Conservation (phyloP, 2,797 vertebrate species). For the Gallinago nigripennis region DNA sequence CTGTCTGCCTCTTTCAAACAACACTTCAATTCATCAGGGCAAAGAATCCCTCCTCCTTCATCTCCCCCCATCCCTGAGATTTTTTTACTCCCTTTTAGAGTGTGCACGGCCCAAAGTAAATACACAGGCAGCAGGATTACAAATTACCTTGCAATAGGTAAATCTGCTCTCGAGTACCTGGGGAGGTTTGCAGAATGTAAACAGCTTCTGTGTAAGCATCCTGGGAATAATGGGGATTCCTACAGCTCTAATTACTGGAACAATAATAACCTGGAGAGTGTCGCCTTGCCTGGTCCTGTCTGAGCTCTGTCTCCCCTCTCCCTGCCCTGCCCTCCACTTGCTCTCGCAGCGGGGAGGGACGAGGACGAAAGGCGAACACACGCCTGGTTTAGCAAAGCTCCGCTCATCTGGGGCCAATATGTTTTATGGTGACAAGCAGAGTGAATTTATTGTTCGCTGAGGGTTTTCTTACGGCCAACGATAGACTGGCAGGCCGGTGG, state of each 20-base stretch:
- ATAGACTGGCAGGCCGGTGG: not conserved
- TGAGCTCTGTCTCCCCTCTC: not conserved
- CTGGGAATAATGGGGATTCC: constrained; percentile 13
- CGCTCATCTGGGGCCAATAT: constrained; percentile 11
- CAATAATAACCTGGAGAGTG: not conserved
- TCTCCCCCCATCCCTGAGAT: not conserved
- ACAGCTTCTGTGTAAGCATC: constrained; percentile 33
- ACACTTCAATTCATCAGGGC: constrained; percentile 51
- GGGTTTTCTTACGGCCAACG: accelerated
- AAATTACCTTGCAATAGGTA: constrained; percentile 61
- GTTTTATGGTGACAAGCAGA: not conserved
- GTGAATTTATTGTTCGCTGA: not conserved
- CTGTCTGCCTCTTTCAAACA: constrained; percentile 63
- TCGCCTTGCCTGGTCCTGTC: not conserved
- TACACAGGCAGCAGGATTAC: constrained; percentile 30
- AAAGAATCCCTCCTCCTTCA: not conserved
- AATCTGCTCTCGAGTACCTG: constrained; percentile 10
- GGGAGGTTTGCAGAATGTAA: not conserved
- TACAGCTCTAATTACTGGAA: constrained; percentile 27
- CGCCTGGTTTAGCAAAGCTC: not conserved
- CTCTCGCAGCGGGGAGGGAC: constrained; percentile 13
- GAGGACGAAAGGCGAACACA: not conserved
- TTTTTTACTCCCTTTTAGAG: constrained; percentile 39
- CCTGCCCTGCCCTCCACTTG: constrained; percentile 47
- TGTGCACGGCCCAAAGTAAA: not conserved